Evolutionary conservation across 2,888 invertebrate genomes (phyloP), one percentile per base, ranked within the genome.

Genomic region (Lymantria dispar): DNA sequence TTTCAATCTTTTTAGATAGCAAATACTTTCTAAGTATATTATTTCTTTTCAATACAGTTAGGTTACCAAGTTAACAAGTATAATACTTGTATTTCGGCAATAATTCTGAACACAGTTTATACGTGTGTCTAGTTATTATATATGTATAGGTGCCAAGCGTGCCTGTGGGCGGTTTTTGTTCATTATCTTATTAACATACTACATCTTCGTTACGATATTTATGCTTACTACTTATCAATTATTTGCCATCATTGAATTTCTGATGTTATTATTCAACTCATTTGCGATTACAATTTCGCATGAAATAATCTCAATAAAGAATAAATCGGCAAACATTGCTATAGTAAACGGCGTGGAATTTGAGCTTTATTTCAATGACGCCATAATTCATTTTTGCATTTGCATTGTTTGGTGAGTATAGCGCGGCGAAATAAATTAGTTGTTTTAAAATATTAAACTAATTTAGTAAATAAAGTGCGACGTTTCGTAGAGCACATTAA

Each of bases 191-290:
- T 60, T 60, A 74, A 76, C 74, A 70, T 66, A 68, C 75, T 79
- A 79, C 74, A 66, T 56, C 67, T 62, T 77, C 67, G 73, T 78
- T 78, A 38, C n/a, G 80, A 75, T 80, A 78, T 74, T 85, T 83
- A 86, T 75, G 79, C 83, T 89, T 88, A 89, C 83, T 85, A 87
- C 79, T 80, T 84, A 85, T 77, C 60, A 70, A 66, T 71, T 67
- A 64, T 66, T 58, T 64, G 29, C 52, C 52, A 72, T 56, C 64
- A 70, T 70, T 69, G 68, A 67, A 68, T 68, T 65, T 59, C 60
- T 66, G 70, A 65, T 68, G 72, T 74, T 72, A 72, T 74, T 56
- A 58, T 70, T 63, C 60, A 70, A 66, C 70, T 70, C 68, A 68
- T 74, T 60, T 62, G 65, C 66, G 54, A 51, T 43, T 48, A 40